A percentile compares a stretch with the other conserved stretches of the same genome.
These are phyloP conservation scores for Oryzias sinensis DNA, from an alignment of 2,797 vertebrate genomes.

Conservation along the genomic window DNA sequence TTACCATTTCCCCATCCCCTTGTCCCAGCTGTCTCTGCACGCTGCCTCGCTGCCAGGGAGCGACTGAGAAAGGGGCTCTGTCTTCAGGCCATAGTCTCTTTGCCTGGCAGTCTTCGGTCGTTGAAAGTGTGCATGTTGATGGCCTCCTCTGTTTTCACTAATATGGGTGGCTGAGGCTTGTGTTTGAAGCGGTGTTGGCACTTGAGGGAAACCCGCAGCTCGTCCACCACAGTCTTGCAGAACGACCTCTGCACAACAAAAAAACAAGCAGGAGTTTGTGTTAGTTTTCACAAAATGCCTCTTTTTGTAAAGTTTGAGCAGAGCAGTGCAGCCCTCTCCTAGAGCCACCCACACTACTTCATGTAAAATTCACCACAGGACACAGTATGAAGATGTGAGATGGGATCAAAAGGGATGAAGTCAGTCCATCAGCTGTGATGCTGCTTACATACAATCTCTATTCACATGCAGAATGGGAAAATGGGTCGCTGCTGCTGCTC, in stretches of 20 bases:
- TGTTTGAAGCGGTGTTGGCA: slow-evolving; percentile 98
- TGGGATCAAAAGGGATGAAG: too few species aligned
- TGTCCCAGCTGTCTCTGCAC: slow-evolving; percentile 48
- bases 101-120: slow-evolving; percentile 98
- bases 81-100: slow-evolving; percentile 98
- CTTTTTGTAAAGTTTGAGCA: too few species aligned
- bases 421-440: too few species aligned
- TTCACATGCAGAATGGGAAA: too few species aligned
- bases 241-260: slow-evolving; percentile 87
- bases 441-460: too few species aligned
- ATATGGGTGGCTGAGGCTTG: slow-evolving; percentile 93
- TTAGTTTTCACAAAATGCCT: too few species aligned
- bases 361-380: too few species aligned
- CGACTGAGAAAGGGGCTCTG: slow-evolving; percentile 49
- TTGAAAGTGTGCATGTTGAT: slow-evolving; percentile 99
- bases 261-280: not conserved
- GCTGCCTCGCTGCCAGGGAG: slow-evolving; percentile 44
- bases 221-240: slow-evolving; percentile 98
- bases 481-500: too few species aligned
- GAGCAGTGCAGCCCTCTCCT: too few species aligned
- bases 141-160: slow-evolving; percentile 98
- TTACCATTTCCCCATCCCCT: slow-evolving; percentile 52
- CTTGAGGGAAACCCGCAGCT: slow-evolving; percentile 95
- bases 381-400: too few species aligned
- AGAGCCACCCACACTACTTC: too few species aligned